Conservation (phyloP, 2,888 invertebrate genomes). For the Reticulitermes lucifugus region DNA sequence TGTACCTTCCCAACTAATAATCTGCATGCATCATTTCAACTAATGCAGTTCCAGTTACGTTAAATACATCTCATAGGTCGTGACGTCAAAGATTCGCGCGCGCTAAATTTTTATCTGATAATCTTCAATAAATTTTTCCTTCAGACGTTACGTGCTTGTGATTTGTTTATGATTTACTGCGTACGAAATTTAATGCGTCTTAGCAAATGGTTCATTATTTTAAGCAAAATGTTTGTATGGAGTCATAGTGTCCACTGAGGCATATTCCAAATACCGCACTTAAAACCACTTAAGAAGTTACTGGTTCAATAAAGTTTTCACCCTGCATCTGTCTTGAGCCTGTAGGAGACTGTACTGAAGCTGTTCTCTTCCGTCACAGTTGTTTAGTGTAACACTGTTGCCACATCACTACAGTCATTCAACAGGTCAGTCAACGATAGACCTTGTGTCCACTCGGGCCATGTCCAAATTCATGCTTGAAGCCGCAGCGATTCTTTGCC, state of each 20-base stretch:
- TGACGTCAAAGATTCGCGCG: too few species aligned
- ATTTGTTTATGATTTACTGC: too few species aligned
- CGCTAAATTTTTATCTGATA: too few species aligned
- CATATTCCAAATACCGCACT: background rate
- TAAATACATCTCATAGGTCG: too few species aligned
- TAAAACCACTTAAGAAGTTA: constrained; percentile 41
- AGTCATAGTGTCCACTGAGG: background rate
- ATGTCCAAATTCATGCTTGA: constrained; percentile 33
- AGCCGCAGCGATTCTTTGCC: too few species aligned
- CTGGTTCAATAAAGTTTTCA: constrained; percentile 27
- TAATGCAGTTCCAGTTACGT: too few species aligned
- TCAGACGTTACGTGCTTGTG: too few species aligned
- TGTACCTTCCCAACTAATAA: too few species aligned
- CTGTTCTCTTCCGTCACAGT: background rate
- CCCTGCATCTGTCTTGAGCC: constrained; percentile 23
- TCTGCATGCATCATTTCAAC: too few species aligned
- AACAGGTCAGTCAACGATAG: constrained; percentile 42
- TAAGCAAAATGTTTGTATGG: background rate
- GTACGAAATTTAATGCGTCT: too few species aligned
- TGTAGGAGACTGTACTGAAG: background rate
- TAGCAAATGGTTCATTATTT: too few species aligned
- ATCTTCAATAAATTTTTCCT: too few species aligned
- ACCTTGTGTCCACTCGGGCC: constrained; percentile 50
- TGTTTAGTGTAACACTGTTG: background rate
- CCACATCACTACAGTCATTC: constrained; percentile 28